These are phyloP conservation scores for Cheirogaleus medius DNA, from an alignment of 2,113 vertebrate genomes.

Conservation along the genomic window DNA sequence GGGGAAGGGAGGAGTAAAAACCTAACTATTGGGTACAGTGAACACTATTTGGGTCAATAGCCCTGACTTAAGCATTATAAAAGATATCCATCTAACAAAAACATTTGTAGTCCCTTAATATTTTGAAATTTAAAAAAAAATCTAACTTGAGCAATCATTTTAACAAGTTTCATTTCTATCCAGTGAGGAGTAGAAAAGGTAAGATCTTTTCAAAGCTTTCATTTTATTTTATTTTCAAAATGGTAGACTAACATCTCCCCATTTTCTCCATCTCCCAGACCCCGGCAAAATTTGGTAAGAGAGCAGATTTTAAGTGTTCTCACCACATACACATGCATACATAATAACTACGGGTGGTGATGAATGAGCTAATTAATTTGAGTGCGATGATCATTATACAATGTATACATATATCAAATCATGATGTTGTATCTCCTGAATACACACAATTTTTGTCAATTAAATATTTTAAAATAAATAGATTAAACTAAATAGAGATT, in stretches of 20 bases:
- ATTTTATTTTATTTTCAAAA: background rate
- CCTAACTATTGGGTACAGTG: too few species aligned
- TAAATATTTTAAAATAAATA: background rate
- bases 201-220: background rate
- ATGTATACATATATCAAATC: background rate
- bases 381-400: background rate
- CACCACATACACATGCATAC: background rate
- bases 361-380: background rate
- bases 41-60: too few species aligned
- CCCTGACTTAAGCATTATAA: too few species aligned
- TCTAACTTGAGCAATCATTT: background rate
- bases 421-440: background rate
- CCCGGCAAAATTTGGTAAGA: background rate
- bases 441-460: background rate
- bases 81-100: too few species aligned
- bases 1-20: too few species aligned
- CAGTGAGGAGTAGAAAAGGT: background rate
- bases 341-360: background rate
- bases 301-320: background rate
- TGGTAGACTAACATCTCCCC: background rate
- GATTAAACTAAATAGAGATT: background rate
- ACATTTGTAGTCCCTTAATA: too few species aligned
- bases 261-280: background rate
- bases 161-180: background rate
- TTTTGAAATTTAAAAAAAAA: background rate